Evolutionary conservation across 1,140 invertebrate genomes (phyloP), one percentile per base, ranked within the genome.

Genomic region (Parasteatoda tepidariorum): DNA sequence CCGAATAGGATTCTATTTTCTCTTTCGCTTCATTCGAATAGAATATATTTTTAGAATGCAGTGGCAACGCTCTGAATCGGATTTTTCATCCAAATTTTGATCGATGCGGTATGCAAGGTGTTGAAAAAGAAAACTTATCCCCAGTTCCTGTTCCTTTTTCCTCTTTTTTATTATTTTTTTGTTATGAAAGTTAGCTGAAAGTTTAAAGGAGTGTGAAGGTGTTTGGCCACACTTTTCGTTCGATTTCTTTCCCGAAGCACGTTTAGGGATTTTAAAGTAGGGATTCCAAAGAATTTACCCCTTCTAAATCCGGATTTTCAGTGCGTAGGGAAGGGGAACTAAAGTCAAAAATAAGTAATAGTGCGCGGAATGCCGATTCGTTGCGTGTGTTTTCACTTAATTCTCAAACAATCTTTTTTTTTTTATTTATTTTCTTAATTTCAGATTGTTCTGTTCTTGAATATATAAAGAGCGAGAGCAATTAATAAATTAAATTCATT

Each of bases 51-150:
- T 75, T 41, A 26, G 31, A 67, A 57, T 71, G 41, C 68, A 31
- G 28, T 48, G 48, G 28, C 33, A 38, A 62, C 59, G 33, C 57
- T 48, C 73, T 2, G 41, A 75, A 75, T 75, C 73, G 73, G 73
- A 55, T 75, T 75, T 75, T 75, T 57, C 31, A 22, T 28, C 33
- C 55, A 13, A 59, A 28, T 75, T 62, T 75, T 75, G 73, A 75
- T 75, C 73, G 73, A 75, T 75, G 73, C 24, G 26, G 55, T 41
- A 62, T 62, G 73, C 48, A n/a, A 34, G 18, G 59, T 75, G 55
- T 34, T 31, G 33, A 75, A 75, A 75, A 59, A n/a, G 5, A 26
- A n/a, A 59, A 22, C 18, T n/a, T 59, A 28, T 62, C 31, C 28
- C 31, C 57, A 61, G 31, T 62, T 22, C 70, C n/a, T 3, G n/a